A percentile compares a stretch with the other conserved stretches of the same genome.
phyloP scores from a whole-genome alignment of 1,140 invertebrate species.

The Eumaeus atala region DNA sequence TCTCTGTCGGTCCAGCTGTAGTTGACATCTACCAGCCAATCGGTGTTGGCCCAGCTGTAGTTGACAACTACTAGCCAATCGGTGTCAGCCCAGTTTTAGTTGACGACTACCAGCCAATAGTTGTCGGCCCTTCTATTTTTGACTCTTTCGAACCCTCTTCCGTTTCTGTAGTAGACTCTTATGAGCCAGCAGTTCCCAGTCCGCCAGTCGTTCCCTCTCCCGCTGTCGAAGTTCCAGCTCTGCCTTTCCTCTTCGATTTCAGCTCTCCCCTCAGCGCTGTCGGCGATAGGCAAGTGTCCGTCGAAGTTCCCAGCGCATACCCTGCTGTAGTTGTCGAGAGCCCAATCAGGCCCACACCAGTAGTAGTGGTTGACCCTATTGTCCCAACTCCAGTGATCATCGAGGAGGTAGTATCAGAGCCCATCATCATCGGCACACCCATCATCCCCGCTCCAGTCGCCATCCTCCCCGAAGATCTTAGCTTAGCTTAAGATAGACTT shows the following conservation, averaged over 20 bases:
- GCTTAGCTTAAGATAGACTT: conserved; percentile 14
- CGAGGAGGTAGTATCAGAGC: conserved; percentile 17
- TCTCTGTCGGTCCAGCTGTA: conserved; percentile 21
- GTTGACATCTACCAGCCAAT: conserved; percentile 23
- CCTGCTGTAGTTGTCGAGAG: not conserved
- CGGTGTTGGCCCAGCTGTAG: conserved; percentile 21
- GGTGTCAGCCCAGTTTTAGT: conserved; percentile 21
- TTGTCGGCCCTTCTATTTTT: conserved; percentile 16
- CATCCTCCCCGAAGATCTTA: conserved; percentile 19
- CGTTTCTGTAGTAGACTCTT: conserved; percentile 22
- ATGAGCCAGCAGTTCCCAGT: conserved; percentile 29
- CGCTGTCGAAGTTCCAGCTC: not conserved
- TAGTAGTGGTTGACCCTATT: conserved; percentile 16
- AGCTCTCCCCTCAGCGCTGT: conserved; percentile 8
- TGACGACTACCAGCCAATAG: conserved; percentile 18
- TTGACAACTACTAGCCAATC: conserved; percentile 14
- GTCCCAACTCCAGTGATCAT: conserved; percentile 14
- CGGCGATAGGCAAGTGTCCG: not conserved
- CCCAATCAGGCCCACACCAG: not conserved
- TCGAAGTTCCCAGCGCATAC: not conserved
- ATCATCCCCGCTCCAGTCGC: conserved; percentile 18
- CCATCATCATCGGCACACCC: conserved; percentile 19
- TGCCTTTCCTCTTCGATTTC: conserved; percentile 2
- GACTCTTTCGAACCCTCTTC: conserved; percentile 25
- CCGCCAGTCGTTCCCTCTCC: not conserved